These are phyloP conservation scores for Epicampocera succincta DNA, from an alignment of 2,888 invertebrate genomes.

Conservation along the genomic window DNA sequence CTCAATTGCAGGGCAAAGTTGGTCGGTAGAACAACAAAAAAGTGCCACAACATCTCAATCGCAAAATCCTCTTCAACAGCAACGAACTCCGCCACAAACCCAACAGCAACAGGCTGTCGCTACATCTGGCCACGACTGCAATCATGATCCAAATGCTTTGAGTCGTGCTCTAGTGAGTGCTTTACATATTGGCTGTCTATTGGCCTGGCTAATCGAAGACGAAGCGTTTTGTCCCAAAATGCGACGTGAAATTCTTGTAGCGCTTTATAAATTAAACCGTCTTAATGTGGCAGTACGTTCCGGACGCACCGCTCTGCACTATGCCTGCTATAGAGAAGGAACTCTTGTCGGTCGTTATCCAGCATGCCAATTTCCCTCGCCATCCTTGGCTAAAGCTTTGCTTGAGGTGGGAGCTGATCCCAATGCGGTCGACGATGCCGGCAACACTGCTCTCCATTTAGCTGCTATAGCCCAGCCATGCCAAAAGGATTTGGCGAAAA, in stretches of 20 bases:
- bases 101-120: conserved; percentile 50
- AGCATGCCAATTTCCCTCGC: conserved; percentile 87
- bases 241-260: conserved; percentile 85
- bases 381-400: conserved; percentile 87
- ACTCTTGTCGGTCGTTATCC: conserved; percentile 87
- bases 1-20: conserved; percentile 73
- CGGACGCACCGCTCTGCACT: conserved; percentile 89
- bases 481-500: conserved; percentile 87
- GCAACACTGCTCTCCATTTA: conserved; percentile 94
- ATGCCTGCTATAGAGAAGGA: conserved; percentile 91
- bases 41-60: conserved; percentile 67
- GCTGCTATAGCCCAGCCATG: conserved; percentile 89
- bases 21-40: conserved; percentile 73
- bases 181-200: conserved; percentile 90
- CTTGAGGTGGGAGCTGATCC: conserved; percentile 92
- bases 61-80: conserved; percentile 53
- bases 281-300: conserved; percentile 85
- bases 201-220: conserved; percentile 86
- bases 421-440: conserved; percentile 89
- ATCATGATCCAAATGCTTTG: conserved; percentile 88
- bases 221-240: conserved; percentile 83
- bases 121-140: conserved; percentile 82
- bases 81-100: conserved; percentile 30
- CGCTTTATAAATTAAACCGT: conserved; percentile 90
- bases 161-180: conserved; percentile 93